Evolutionary conservation across 2,797 vertebrate species (phyloP), one percentile per base, ranked within the genome.

Genomic region (Amphiprion clarkii): DNA sequence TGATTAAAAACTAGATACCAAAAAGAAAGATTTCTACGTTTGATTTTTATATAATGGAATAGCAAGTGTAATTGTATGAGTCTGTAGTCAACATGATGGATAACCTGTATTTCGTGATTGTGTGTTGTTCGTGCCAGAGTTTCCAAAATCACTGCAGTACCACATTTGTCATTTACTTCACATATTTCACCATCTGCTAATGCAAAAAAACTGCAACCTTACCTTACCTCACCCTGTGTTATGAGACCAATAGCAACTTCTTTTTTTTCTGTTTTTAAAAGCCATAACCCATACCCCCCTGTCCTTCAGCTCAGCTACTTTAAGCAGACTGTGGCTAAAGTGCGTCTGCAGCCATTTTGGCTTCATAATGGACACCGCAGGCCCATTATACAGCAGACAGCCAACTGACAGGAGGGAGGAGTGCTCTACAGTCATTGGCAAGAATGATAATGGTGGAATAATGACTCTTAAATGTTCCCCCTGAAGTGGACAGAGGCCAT

Each of bases 401-500:
- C 76, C 60, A 40, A 70, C 79, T 81, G 87, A 89, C 86, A 83
- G 78, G 74, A 79, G 77, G 83, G 54, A 79, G 74, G 70, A 83
- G 66, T 71, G 71, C 81, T 81, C 65, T 62, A 71, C 72, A 88
- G 81, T 88, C 92, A 92, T 88, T 90, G 89, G 82, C 78, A 89
- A 78, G 71, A 81, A 90, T 90, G 84, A 93, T 94, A 92, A 93
- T 92, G 87, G 88, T 82, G 64, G 74, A 91, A 91, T 91, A 93
- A 94, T 91, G 88, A 92, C 82, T 86, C 82, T 87, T 90, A 89
- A 92, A 89, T 88, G 87, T 86, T 82, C 78, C 71, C 79, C 67
- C 78, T 67, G 60, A 89, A 89, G 87, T 88, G 79, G 81, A 88
- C 77, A 75, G 81, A 44, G 68, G 39, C 69, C 69, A 92, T 94